These are phyloP conservation scores for Dermochelys coriacea DNA, from an alignment of 2,797 vertebrate species.

Conservation along the genomic window DNA sequence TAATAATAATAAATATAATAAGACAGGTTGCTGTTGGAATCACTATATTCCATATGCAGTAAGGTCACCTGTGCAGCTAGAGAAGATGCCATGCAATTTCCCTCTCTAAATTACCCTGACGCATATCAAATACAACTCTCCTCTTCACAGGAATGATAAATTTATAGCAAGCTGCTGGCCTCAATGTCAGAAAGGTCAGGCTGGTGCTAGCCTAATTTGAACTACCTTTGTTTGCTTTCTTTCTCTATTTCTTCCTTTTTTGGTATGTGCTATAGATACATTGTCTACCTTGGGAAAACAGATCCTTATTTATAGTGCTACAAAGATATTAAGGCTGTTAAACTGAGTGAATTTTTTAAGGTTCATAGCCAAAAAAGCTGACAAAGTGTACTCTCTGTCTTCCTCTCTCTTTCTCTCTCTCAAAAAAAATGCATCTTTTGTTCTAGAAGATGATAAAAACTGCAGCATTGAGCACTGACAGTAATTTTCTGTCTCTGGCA, in stretches of 20 bases:
- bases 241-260: conserved; percentile 1
- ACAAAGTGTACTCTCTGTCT: conserved; percentile 18
- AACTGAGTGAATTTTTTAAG: conserved; percentile 56
- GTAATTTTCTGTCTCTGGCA: conserved; percentile 59
- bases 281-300: conserved; percentile 47
- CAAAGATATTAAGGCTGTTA: conserved; percentile 62
- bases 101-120: conserved; percentile 82
- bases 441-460: conserved; percentile 60
- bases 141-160: conserved; percentile 80
- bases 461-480: conserved; percentile 45
- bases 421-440: conserved; percentile 35
- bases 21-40: background rate
- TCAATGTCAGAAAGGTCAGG: conserved; percentile 35
- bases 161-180: conserved; percentile 44
- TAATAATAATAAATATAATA: background rate
- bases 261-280: conserved; percentile 16
- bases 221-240: conserved; percentile 39
- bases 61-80: conserved; percentile 62
- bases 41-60: conserved; percentile 15
- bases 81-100: conserved; percentile 75
- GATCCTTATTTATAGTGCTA: conserved; percentile 66
- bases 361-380: conserved; percentile 57
- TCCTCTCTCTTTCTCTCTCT: background rate
- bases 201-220: conserved; percentile 15
- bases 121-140: conserved; percentile 82